Evolutionary conservation across 1,140 invertebrate species (phyloP).

Genomic region (Zaprionus davidi): DNA sequence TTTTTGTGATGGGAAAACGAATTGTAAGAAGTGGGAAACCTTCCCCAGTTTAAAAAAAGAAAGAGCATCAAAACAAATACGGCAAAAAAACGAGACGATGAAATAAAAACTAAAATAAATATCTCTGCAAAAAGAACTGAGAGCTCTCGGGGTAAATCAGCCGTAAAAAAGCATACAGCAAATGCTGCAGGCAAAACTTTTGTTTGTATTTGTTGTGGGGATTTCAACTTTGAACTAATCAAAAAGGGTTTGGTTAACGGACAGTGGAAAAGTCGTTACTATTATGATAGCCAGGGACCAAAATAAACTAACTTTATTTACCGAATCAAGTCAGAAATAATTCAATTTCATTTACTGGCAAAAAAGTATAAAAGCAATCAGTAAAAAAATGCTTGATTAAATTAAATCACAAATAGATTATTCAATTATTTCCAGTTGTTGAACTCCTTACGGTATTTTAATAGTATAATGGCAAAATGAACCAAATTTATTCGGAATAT

Average conservation of each 20-base stretch:
- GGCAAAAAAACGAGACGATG: slow-evolving; percentile 20
- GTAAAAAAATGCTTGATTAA: neutral
- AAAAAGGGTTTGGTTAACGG: slow-evolving; percentile 9
- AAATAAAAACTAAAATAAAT: slow-evolving; percentile 34
- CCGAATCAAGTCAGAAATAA: neutral
- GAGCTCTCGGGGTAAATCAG: slow-evolving; percentile 1
- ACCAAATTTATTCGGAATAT: neutral
- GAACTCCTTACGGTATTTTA: neutral
- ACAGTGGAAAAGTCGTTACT: slow-evolving; percentile 8
- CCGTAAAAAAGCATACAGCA: slow-evolving; percentile 43
- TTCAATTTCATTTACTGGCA: neutral
- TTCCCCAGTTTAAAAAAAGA: slow-evolving; percentile 1
- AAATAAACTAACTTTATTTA: slow-evolving; percentile 10
- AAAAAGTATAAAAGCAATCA: neutral
- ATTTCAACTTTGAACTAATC: slow-evolving; percentile 7
- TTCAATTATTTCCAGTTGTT: neutral
- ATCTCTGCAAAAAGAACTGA: slow-evolving; percentile 40
- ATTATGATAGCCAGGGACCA: slow-evolving; percentile 2
- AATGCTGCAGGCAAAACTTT: slow-evolving; percentile 18
- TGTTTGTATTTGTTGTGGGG: slow-evolving; percentile 9
- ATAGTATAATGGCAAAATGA: neutral
- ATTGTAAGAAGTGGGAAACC: slow-evolving; percentile 35
- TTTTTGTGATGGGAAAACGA: slow-evolving; percentile 53
- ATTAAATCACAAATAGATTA: neutral
- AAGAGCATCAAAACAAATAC: slow-evolving; percentile 33